These are phyloP conservation scores for Tyrannus savana DNA, from an alignment of 2,113 vertebrate species.

Conservation along the genomic window DNA sequence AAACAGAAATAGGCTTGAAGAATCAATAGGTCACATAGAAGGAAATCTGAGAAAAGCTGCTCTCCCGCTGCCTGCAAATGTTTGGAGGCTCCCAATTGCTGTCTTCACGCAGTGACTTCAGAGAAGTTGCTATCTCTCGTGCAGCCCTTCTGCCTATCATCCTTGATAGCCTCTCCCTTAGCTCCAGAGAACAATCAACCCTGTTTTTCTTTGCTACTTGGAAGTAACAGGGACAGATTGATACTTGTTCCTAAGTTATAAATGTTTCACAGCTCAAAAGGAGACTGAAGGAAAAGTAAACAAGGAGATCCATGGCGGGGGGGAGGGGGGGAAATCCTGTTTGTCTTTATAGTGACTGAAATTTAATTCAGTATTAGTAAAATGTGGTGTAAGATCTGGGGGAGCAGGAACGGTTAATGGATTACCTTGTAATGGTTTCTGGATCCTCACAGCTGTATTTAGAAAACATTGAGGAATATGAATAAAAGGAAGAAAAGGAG, in stretches of 20 bases:
- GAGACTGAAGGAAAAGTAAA: conserved; percentile 10
- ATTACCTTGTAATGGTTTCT: conserved; percentile 2
- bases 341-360: conserved; percentile 3
- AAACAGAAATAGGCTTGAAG: background rate
- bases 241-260: background rate
- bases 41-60: background rate
- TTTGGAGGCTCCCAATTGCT: background rate
- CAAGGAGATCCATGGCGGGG: background rate
- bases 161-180: background rate
- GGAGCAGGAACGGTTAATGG: background rate
- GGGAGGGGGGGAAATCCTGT: background rate
- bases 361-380: conserved; percentile 18
- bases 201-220: background rate
- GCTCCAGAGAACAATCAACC: background rate
- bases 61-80: background rate
- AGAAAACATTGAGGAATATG: background rate
- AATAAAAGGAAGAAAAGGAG: background rate
- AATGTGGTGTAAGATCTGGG: background rate
- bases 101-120: background rate
- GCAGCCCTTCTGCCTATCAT: background rate
- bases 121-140: background rate
- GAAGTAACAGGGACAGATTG: background rate
- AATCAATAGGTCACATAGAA: background rate
- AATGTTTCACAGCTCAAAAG: conserved; percentile 41
- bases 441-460: background rate